Evolutionary conservation across 2,888 invertebrate genomes (phyloP).

Genomic region (Embidobia sp.): DNA sequence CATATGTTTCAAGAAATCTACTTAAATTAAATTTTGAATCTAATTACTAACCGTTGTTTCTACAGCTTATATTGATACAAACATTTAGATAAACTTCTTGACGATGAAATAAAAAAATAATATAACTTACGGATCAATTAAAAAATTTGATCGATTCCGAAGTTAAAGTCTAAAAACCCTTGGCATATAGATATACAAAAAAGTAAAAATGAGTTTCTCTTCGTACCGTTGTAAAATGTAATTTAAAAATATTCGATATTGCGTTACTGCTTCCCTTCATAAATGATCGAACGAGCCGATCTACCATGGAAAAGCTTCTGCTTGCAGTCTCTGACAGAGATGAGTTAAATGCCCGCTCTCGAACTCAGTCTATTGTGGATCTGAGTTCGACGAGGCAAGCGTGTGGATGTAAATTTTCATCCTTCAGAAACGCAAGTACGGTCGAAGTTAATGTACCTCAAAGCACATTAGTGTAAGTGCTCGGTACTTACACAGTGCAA

Average conservation of each 20-base stretch:
- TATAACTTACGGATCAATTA: no score
- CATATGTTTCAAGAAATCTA: conserved; percentile 22
- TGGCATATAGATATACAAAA: no score
- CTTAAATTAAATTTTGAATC: conserved; percentile 17
- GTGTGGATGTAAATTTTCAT: conserved; percentile 60
- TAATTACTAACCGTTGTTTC: no score
- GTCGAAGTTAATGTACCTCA: conserved; percentile 77
- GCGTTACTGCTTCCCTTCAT: conserved; percentile 32
- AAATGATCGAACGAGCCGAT: conserved; percentile 56
- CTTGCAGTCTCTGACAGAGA: conserved; percentile 54
- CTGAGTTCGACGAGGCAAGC: conserved; percentile 26
- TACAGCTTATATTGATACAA: neutral
- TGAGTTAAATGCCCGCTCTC: conserved; percentile 55
- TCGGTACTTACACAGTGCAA: conserved; percentile 68
- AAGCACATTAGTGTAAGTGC: conserved; percentile 76
- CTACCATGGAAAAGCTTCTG: conserved; percentile 50
- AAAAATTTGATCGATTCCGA: no score
- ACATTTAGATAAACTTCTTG: no score
- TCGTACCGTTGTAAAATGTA: neutral
- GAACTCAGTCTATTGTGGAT: conserved; percentile 42
- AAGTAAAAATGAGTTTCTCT: conserved; percentile 8
- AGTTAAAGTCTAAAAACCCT: no score
- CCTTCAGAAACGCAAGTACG: conserved; percentile 59
- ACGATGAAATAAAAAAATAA: no score
- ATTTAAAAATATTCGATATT: conserved; percentile 30